phyloP scores from a whole-genome alignment of 2,113 vertebrate species.

The Junco hyemalis region DNA sequence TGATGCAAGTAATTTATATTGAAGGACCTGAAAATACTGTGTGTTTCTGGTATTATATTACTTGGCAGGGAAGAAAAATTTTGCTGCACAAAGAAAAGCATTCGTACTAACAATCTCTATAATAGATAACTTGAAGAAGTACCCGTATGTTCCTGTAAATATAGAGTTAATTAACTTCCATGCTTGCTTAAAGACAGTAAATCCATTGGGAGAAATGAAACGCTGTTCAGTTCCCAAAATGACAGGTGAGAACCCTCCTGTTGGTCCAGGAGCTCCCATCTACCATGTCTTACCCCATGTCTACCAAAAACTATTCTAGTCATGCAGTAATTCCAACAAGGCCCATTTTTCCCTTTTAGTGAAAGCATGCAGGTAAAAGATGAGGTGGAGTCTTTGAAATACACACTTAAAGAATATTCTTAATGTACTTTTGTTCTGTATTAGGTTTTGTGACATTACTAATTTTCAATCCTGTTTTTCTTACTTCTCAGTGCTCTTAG shows the following conservation, averaged over 20 bases:
- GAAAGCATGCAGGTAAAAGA: background rate
- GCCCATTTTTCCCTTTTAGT: background rate
- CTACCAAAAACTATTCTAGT: background rate
- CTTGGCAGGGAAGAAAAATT: background rate
- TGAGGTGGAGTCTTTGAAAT: background rate
- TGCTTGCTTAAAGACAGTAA: background rate
- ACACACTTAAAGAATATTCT: background rate
- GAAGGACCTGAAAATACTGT: background rate
- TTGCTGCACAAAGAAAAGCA: background rate
- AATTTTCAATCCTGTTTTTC: slow-evolving; percentile 6
- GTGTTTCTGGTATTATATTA: background rate
- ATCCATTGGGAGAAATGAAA: background rate
- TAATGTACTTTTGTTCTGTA: background rate
- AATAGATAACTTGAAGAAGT: background rate
- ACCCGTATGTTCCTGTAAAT: background rate
- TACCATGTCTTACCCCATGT: background rate
- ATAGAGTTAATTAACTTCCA: background rate
- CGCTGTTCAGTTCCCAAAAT: background rate
- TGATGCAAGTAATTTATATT: background rate
- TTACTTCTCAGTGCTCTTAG: background rate
- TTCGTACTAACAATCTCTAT: background rate
- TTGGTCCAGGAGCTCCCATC: background rate
- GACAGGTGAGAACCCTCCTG: background rate
- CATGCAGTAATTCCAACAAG: background rate
- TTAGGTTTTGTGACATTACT: background rate